Evolutionary conservation across 2,113 vertebrate genomes (phyloP).

Genomic region (Delphinapterus leucas): DNA sequence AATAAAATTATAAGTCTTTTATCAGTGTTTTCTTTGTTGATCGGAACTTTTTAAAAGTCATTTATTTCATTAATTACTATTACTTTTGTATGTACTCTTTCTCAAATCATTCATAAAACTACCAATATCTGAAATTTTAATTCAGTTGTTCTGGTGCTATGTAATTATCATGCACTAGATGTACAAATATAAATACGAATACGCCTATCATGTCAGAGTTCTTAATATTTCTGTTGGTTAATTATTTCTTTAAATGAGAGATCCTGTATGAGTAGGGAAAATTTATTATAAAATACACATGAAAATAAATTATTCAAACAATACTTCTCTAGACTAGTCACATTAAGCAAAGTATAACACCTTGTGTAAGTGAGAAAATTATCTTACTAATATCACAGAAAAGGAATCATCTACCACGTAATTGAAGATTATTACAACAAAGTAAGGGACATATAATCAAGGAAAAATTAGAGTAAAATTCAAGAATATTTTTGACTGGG

Average conservation of each 20-base stretch:
- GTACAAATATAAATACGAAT: background rate
- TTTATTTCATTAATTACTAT: background rate
- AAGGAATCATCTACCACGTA: background rate
- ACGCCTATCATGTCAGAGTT: background rate
- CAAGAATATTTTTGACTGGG: background rate
- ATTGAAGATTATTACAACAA: background rate
- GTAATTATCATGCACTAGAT: background rate
- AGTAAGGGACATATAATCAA: background rate
- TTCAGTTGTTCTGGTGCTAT: background rate
- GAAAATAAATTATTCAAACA: slow-evolving; percentile 18
- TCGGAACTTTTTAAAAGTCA: background rate
- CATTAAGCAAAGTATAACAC: background rate
- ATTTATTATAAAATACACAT: slow-evolving; percentile 13
- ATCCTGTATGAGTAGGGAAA: background rate
- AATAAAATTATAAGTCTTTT: background rate
- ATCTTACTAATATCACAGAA: background rate
- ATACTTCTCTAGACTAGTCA: background rate
- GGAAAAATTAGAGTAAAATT: background rate
- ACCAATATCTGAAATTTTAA: slow-evolving; percentile 7
- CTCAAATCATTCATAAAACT: slow-evolving; percentile 2
- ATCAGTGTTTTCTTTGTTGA: background rate
- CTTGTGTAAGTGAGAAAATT: background rate
- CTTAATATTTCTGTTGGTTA: background rate
- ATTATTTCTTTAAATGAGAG: slow-evolving; percentile 15
- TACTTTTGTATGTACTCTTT: background rate